Base-by-base conservation (phyloP, 2,888 invertebrate genomes). In the Phaonia tiefii region DNA sequence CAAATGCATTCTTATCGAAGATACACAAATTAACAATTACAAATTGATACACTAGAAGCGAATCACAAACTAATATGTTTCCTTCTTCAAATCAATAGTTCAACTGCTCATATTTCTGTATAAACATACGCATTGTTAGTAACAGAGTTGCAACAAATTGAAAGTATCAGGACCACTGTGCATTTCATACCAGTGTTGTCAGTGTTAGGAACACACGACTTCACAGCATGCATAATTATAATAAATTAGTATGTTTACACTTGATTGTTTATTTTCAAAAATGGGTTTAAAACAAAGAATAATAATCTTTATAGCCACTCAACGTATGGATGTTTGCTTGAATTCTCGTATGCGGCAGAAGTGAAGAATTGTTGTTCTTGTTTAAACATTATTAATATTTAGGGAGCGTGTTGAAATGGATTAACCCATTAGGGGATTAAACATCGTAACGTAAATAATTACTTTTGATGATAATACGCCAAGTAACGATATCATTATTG, bases 201-300 rank as follows among this genome's bases (percentile, higher is more conserved):
- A 10, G 44, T n/a, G 13, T 5, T 31, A 8, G 8, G 31, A 31
- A 49, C 1, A 17, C 39, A 42, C 63, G 63, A 63, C 42, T 63
- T 63, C 63, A 20, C 63, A 63, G 63, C 63, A 63, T 63, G 63
- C 63, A 63, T 63, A 63, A 63, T 63, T 42, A 63, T 63, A 63
- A 63, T 63, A 63, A 63, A 63, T 63, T 63, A 42, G 22, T 63
- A 63, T 63, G 63, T 63, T 63, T 63, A 63, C 63, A 63, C 42
- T 42, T 22, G 37, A 42, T 63, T 63, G 63, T 63, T 63, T 63
- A 63, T 63, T 39, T 63, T 42, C 42, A n/a, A 63, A 63, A 63
- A n/a, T 63, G 20, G 63, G 39, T 63, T 63, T 42, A 63, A 63
- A 63, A 42, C 60, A 60, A 60, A 60, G 60, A 60, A 60, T 22